phyloP scores from a whole-genome alignment of 37 sponge, comb jelly and placozoan genomes.

The Haliclona indistincta region DNA sequence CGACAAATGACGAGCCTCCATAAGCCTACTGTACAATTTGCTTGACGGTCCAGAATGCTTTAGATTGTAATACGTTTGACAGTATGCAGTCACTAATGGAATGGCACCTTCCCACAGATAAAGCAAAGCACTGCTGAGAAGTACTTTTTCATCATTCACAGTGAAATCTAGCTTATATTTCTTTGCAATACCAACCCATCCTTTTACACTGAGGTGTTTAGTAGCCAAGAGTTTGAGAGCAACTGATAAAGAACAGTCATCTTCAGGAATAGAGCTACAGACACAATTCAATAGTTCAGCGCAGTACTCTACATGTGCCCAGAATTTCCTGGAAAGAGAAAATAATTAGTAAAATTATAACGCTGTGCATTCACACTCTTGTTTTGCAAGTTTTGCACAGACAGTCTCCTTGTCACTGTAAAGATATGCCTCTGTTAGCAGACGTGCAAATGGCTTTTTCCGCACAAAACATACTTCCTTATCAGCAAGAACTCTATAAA shows the following conservation, averaged over 20 bases:
- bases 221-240: no score
- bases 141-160: no score
- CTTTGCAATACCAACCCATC: no score
- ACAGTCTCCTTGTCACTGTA: not conserved
- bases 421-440: not conserved
- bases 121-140: not conserved
- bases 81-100: constrained; percentile 4
- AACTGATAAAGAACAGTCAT: no score
- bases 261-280: no score
- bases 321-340: not conserved
- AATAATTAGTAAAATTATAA: not conserved
- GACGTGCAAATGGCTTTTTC: constrained; percentile 5
- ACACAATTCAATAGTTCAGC: not conserved
- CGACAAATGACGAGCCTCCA: not conserved
- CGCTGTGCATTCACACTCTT: not conserved
- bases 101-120: not conserved
- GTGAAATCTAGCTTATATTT: no score
- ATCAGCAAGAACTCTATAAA: not conserved
- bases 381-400: not conserved
- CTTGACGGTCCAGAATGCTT: not conserved
- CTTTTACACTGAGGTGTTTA: no score
- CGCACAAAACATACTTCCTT: not conserved
- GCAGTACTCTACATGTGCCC: constrained; percentile 7
- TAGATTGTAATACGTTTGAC: not conserved
- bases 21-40: not conserved